Conservation (phyloP, 1,140 invertebrate genomes). For the Polypedilum pembai region DNA sequence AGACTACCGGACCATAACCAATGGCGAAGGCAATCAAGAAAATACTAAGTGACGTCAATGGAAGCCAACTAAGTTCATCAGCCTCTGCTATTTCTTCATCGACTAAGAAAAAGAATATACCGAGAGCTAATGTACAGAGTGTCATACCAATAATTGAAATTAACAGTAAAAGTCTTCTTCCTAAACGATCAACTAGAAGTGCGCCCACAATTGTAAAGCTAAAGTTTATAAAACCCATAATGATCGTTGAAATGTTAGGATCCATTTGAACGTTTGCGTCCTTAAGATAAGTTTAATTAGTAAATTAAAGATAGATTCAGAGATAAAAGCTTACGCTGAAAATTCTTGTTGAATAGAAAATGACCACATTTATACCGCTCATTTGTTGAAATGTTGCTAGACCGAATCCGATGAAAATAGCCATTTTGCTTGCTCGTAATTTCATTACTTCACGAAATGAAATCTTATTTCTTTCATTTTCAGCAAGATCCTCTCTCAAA, state of each 20-base stretch:
- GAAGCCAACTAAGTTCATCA: slow-evolving; percentile 49
- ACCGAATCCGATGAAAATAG: slow-evolving; percentile 62
- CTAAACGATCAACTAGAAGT: slow-evolving; percentile 60
- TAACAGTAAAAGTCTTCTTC: slow-evolving; percentile 57
- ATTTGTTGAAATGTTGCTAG: slow-evolving; percentile 82
- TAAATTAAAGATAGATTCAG: too few relatives aligned
- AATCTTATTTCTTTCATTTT: slow-evolving; percentile 44
- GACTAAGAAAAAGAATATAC: slow-evolving; percentile 51
- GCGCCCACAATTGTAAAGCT: slow-evolving; percentile 54
- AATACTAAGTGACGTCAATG: slow-evolving; percentile 54
- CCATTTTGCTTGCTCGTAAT: slow-evolving; percentile 55
- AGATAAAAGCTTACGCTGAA: slow-evolving; percentile 47
- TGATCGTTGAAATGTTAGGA: slow-evolving; percentile 51
- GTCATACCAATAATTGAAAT: slow-evolving; percentile 52
- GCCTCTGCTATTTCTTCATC: not conserved
- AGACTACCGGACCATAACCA: slow-evolving; percentile 63
- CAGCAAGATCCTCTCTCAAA: slow-evolving; percentile 52
- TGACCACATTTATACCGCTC: slow-evolving; percentile 76
- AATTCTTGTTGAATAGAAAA: slow-evolving; percentile 70
- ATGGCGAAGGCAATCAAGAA: slow-evolving; percentile 60
- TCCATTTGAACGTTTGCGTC: slow-evolving; percentile 48
- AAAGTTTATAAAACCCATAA: slow-evolving; percentile 68
- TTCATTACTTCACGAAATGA: slow-evolving; percentile 51
- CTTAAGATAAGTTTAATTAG: slow-evolving; percentile 30
- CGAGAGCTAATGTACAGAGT: slow-evolving; percentile 48